Evolutionary conservation across 1,140 invertebrate species (phyloP).

Genomic region (Muscidifurax raptorellus): DNA sequence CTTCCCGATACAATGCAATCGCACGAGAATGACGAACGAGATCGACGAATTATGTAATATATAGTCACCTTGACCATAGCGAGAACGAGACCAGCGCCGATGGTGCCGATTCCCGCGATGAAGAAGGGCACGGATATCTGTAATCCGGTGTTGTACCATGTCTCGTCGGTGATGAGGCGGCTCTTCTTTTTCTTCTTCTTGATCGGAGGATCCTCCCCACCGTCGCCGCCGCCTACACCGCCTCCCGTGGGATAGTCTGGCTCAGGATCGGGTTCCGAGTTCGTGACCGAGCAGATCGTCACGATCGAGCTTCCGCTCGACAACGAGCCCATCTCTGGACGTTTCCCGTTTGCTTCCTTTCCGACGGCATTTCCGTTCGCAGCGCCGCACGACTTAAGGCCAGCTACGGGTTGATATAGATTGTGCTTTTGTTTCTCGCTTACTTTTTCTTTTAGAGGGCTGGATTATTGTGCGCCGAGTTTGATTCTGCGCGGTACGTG

Average conservation of each 20-base stretch:
- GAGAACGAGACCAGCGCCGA: conserved; percentile 91
- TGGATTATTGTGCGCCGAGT: too few relatives aligned
- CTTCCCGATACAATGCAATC: too few relatives aligned
- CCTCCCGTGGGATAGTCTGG: background rate
- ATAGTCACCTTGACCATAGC: conserved; percentile 84
- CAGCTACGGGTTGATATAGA: conserved; percentile 57
- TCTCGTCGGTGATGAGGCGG: conserved; percentile 78
- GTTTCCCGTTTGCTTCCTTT: conserved; percentile 35
- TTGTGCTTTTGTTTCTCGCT: background rate
- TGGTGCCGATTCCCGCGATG: conserved; percentile 95
- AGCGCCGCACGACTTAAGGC: conserved; percentile 54
- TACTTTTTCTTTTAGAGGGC: background rate
- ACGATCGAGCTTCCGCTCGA: conserved; percentile 70
- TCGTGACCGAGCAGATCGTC: conserved; percentile 64
- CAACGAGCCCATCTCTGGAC: conserved; percentile 63
- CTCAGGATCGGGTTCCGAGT: conserved; percentile 41
- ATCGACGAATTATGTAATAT: too few relatives aligned
- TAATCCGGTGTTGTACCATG: conserved; percentile 84
- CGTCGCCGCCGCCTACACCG: background rate
- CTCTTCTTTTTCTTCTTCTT: conserved; percentile 57
- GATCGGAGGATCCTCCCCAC: conserved; percentile 32
- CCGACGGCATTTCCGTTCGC: background rate
- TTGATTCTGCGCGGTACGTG: too few relatives aligned
- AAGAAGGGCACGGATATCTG: conserved; percentile 96
- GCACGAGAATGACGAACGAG: too few relatives aligned